Percentiles rank a stretch among this genome's conserved stretches.
phyloP scores from a whole-genome alignment of 2,888 invertebrate species.

The Pegoplata infirma region DNA sequence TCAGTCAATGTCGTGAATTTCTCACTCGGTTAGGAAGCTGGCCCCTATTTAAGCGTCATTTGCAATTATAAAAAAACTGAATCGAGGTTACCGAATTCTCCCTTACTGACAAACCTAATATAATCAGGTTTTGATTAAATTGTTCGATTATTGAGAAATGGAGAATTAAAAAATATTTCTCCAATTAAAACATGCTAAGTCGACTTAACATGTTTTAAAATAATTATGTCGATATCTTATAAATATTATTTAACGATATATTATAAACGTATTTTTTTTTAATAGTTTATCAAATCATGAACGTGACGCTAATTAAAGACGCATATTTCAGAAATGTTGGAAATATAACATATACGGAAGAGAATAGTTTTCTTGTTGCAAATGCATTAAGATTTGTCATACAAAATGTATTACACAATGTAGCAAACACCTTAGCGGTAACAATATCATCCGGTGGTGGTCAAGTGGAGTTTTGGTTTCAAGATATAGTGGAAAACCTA shows the following conservation, averaged over 20 bases:
- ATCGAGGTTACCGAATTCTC: too few species aligned
- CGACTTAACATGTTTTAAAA: not conserved
- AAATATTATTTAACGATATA: constrained; percentile 10
- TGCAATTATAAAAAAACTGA: too few species aligned
- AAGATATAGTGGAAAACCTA: constrained; percentile 65
- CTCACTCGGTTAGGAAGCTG: too few species aligned
- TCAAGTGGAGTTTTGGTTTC: constrained; percentile 6
- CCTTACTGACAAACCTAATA: too few species aligned
- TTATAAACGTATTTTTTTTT: not conserved
- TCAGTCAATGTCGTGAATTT: too few species aligned
- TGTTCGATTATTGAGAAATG: too few species aligned
- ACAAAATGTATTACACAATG: constrained; percentile 65
- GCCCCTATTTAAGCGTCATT: too few species aligned
- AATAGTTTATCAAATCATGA: constrained; percentile 30
- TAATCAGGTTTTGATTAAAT: too few species aligned
- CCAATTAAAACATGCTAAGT: not conserved
- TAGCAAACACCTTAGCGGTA: constrained; percentile 65
- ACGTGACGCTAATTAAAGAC: constrained; percentile 22
- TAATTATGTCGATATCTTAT: constrained; percentile 51
- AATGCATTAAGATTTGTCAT: constrained; percentile 66
- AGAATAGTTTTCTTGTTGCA: constrained; percentile 64
- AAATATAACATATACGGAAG: constrained; percentile 60
- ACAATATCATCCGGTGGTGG: constrained; percentile 61
- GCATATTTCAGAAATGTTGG: constrained; percentile 59
- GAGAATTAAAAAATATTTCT: too few species aligned